Base-by-base conservation (phyloP, 2,888 invertebrate genomes). In the Heliconius aoede region DNA sequence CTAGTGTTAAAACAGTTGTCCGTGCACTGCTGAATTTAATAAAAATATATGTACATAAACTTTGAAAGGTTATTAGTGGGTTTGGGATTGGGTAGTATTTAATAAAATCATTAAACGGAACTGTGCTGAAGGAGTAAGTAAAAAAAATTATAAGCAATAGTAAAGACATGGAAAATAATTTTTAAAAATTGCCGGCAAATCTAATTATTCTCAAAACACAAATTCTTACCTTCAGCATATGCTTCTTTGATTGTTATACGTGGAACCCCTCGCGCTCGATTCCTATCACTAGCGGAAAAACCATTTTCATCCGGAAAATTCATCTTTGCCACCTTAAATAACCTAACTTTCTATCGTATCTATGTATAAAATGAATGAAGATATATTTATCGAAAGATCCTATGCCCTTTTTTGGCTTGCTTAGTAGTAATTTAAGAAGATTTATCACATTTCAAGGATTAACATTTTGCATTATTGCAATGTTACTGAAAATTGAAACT, bases 161-260 rank as follows among this genome's bases (percentile, higher is more conserved):
- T 15, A 32, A 30, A n/a, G 9, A 32, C 62, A 30, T n/a, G 62
- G n/a, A 62, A 18, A 55, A 55, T 26, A 36, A 65, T 3, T 65
- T 36, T 8, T 3, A n/a, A 36, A 15, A 24, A 36, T 15, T 3
- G 36, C 65, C 65, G 65, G 65, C 24, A 24, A 15, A 7, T n/a
- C 4, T 24, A 40, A 15, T 65, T 18, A 13, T 24, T 15, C 15
- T 13, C 15, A 36, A 65, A 65, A 64, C 13, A 36, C n/a, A 61
- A n/a, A 55, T 80, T 80, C 89, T 89, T 81, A 93, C 93, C 92
- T 81, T 91, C 84, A 74, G 87, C 84, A 79, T 87, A 93, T 0
- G 93, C 91, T 80, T 91, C 87, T 30, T 86, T 86, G 68, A 92
- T 84, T 5, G 89, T 86, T 40, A 82, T 83, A 30, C 82, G 82